Base-by-base conservation (phyloP, 2,113 vertebrate species). In the Syngnathoides biaculeatus region DNA sequence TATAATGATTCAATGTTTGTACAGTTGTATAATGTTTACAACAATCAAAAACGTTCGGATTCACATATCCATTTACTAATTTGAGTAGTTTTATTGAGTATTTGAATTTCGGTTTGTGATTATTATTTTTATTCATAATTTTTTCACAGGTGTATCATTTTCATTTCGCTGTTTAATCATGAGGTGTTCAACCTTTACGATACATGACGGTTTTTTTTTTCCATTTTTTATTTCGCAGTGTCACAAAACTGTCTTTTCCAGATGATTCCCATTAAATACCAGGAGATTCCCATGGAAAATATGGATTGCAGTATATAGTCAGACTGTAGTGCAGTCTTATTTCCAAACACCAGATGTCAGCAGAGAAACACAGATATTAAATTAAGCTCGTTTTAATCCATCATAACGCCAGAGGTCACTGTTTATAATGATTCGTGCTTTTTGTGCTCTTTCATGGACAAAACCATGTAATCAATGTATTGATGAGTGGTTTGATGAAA, bases 351-450 rank as follows among this genome's bases (percentile, higher is more conserved):
- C 65, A 84, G 87, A 74, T 86, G 88, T 78, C 89, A 87, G 71
- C 64, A 82, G 26, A 84, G 40, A 30, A 71, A 63, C 59, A 58
- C 4, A 4, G 9, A 1, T 2, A 14, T 4, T 4, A 9, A 39
- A 3, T 11, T 7, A 10, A 3, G 50, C 47, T 19, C 24, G 19
- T 64, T 22, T 73, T 53, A 5, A 38, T 47, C 63, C 1, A 76
- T 64, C 17, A 30, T 65, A 12, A 85, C 90, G 87, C 84, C 64
- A 85, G 88, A 66, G 86, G 90, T 72, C 88, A 87, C 74, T 72
- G 72, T 86, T 69, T 39, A 69, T 56, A 65, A 64, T 59, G 67
- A 27, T 30, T 8, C 55, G 8, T 17, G 6, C 26, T 15, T 57
- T 15, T 8, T 57, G 55, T 30, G 14, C 30, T 57, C 6, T 14